Conservation (phyloP, 2,888 invertebrate species). For the Caenorhabditis japonica region DNA sequence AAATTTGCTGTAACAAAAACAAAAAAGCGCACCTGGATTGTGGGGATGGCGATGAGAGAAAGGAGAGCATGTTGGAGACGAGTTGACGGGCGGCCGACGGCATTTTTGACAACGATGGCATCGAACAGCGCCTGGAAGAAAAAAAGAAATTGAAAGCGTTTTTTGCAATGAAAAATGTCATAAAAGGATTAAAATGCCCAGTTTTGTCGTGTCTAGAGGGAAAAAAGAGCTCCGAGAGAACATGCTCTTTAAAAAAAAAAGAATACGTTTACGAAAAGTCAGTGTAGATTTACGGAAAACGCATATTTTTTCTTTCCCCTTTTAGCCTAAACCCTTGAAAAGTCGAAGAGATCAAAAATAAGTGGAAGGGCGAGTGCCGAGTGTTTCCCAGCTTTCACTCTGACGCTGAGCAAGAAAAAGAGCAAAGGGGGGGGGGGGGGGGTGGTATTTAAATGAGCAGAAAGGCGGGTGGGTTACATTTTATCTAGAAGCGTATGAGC, state of each 20-base stretch:
- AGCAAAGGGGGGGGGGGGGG: no score
- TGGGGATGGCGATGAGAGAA: slow-evolving; percentile 61
- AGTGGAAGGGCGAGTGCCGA: no score
- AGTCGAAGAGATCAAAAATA: no score
- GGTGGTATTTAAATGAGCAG: slow-evolving; percentile 20
- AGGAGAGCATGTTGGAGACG: slow-evolving; percentile 61
- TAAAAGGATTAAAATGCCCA: no score
- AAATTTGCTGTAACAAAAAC: background rate
- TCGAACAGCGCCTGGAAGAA: slow-evolving; percentile 55
- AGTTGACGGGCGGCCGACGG: slow-evolving; percentile 68
- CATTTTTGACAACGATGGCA: slow-evolving; percentile 67
- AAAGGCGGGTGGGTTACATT: background rate
- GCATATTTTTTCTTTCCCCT: no score
- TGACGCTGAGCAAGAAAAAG: no score
- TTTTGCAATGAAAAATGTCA: no score
- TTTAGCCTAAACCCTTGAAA: no score
- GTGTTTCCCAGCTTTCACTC: no score
- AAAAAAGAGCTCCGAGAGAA: background rate
- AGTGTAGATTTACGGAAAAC: no score
- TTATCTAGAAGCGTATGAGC: no score
- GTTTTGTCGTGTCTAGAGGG: slow-evolving; percentile 1
- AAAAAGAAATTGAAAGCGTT: slow-evolving; percentile 1
- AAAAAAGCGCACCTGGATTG: slow-evolving; percentile 53
- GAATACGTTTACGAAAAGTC: background rate
- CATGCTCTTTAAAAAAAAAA: background rate